These are phyloP conservation scores for Hanleya hanleyi DNA, from an alignment of 2,888 invertebrate species.

Conservation along the genomic window DNA sequence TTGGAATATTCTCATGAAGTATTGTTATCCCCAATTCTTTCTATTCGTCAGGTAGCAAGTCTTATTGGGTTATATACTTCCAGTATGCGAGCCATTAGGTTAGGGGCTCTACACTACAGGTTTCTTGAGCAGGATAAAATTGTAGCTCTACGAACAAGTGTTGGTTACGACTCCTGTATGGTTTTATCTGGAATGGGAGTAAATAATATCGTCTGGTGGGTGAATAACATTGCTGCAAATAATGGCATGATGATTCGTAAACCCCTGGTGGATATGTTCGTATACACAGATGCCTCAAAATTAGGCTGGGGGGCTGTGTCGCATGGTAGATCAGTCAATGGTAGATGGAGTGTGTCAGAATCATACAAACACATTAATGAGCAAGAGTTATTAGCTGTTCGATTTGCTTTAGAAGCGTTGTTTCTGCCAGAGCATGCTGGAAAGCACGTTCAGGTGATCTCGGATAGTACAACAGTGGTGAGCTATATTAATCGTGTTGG, in stretches of 20 bases:
- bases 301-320: not conserved
- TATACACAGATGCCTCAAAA: not conserved
- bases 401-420: not conserved
- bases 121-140: not conserved
- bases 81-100: not conserved
- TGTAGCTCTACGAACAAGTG: not conserved
- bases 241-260: not conserved
- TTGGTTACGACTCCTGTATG: not conserved
- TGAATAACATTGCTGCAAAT: not conserved
- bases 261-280: not conserved
- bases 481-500: constrained; percentile 1
- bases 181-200: not conserved
- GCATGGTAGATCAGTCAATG: not conserved
- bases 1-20: not conserved
- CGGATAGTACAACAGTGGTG: not conserved
- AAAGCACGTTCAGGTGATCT: not conserved
- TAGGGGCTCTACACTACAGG: not conserved
- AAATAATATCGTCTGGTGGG: not conserved
- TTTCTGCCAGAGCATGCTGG: not conserved
- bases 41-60: not conserved
- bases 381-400: not conserved
- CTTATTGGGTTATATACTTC: not conserved
- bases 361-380: not conserved
- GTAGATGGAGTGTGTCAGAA: not conserved
- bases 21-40: not conserved